A percentile compares a stretch with the other conserved stretches of the same genome.
These are phyloP conservation scores for Clarias laeviceps DNA, from an alignment of 2,797 vertebrate genomes.

Conservation along the genomic window DNA sequence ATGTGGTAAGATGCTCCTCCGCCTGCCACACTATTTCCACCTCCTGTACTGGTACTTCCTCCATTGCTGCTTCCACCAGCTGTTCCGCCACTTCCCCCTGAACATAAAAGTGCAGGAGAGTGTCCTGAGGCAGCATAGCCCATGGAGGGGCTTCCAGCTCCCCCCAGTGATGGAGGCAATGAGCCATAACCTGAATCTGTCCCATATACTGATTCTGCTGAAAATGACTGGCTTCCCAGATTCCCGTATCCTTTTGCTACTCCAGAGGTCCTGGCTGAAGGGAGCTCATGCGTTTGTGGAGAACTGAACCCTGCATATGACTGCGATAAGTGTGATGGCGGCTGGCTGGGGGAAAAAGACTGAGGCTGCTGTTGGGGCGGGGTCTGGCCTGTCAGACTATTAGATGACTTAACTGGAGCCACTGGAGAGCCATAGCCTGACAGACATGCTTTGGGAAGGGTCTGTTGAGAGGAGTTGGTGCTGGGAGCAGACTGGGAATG, in stretches of 20 bases:
- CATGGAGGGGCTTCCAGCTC: slow-evolving; percentile 87
- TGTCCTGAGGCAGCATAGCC: slow-evolving; percentile 88
- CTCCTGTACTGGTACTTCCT: slow-evolving; percentile 70
- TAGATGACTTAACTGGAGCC: slow-evolving; percentile 83
- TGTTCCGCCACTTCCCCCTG: slow-evolving; percentile 78
- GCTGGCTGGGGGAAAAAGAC: slow-evolving; percentile 81
- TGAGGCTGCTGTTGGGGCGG: slow-evolving; percentile 77
- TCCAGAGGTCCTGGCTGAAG: slow-evolving; percentile 69
- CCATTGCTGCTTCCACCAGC: slow-evolving; percentile 75
- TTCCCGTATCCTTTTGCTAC: slow-evolving; percentile 77
- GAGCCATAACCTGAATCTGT: slow-evolving; percentile 79
- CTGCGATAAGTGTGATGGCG: slow-evolving; percentile 77
- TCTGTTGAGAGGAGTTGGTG: slow-evolving; percentile 74
- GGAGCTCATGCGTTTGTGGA: slow-evolving; percentile 87
- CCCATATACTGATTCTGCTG: slow-evolving; percentile 76
- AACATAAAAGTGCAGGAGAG: slow-evolving; percentile 87
- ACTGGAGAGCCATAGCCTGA: slow-evolving; percentile 82
- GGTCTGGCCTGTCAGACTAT: slow-evolving; percentile 74
- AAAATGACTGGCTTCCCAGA: slow-evolving; percentile 77
- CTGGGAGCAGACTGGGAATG: slow-evolving; percentile 73
- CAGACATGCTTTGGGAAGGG: slow-evolving; percentile 75
- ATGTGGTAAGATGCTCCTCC: slow-evolving; percentile 78
- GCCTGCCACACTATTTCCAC: slow-evolving; percentile 68
- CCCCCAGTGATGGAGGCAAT: slow-evolving; percentile 77
- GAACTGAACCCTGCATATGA: slow-evolving; percentile 85